Percentiles rank a stretch among this genome's conserved stretches.
These are phyloP conservation scores for Rhineura floridana DNA, from an alignment of 2,113 vertebrate genomes.

Conservation along the genomic window DNA sequence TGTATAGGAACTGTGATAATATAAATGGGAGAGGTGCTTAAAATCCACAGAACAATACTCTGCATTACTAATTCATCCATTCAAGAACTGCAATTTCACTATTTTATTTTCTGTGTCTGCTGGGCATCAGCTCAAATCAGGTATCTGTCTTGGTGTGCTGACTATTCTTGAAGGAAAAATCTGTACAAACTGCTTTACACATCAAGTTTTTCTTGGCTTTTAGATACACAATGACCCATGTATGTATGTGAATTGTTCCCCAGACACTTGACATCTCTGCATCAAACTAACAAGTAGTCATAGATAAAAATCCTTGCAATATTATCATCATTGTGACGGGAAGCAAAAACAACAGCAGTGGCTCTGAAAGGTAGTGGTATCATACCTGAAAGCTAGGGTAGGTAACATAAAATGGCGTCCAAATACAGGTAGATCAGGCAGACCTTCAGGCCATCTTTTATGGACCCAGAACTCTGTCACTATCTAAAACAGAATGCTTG, in stretches of 20 bases:
- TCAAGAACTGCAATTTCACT: neutral
- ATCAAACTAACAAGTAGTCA: neutral
- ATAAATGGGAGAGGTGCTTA: neutral
- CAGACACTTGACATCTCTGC: neutral
- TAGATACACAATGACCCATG: neutral
- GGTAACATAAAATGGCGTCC: neutral
- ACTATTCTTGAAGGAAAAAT: neutral
- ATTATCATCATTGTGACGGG: neutral
- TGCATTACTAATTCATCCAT: neutral
- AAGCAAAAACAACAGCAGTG: neutral
- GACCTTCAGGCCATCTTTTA: neutral
- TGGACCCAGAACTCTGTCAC: neutral
- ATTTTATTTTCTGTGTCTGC: neutral
- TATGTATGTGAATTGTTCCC: neutral
- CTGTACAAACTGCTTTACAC: neutral
- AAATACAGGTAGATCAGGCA: neutral
- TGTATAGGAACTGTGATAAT: too few relatives aligned
- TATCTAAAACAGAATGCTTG: neutral
- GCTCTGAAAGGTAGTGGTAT: neutral
- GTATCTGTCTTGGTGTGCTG: neutral
- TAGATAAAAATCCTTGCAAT: neutral
- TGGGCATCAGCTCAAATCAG: neutral
- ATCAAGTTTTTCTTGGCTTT: neutral
- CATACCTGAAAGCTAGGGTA: neutral
- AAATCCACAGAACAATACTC: neutral